Percentiles rank a stretch among this genome's conserved stretches.
Conservation (phyloP, 2,888 invertebrate genomes). For the Congeria kusceri region DNA sequence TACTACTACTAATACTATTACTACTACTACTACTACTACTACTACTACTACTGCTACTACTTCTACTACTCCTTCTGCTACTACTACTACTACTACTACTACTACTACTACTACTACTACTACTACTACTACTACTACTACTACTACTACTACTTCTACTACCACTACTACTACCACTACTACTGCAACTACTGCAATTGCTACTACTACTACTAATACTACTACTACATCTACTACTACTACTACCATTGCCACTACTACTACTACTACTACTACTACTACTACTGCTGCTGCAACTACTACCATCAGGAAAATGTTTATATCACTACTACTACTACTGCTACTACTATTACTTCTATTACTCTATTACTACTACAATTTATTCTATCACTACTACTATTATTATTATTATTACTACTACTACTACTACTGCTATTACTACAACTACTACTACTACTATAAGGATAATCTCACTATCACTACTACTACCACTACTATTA, state of each 20-base stretch:
- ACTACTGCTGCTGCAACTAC: neutral
- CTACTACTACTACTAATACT: constrained; percentile 2
- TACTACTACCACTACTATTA: too few species aligned
- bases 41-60: constrained; percentile 8
- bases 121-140: constrained; percentile 4
- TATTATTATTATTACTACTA: too few species aligned
- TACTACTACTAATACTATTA: constrained; percentile 1
- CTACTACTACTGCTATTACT: too few species aligned
- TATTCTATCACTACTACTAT: too few species aligned
- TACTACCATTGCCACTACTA: neutral
- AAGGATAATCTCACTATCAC: too few species aligned
- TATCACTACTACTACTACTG: too few species aligned
- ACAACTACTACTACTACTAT: too few species aligned
- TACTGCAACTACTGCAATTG: neutral
- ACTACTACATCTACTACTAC: neutral
- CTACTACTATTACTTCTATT: too few species aligned
- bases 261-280: constrained; percentile 7
- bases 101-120: constrained; percentile 5
- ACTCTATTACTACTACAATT: too few species aligned
- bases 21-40: constrained; percentile 10
- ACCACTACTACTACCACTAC: constrained; percentile 5
- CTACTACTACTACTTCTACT: constrained; percentile 4
- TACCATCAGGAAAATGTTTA: neutral
- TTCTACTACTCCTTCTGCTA: constrained; percentile 1
- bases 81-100: constrained; percentile 5